These are phyloP conservation scores for Hirudinaria manillensis DNA, from an alignment of 2,888 invertebrate genomes.

Conservation along the genomic window DNA sequence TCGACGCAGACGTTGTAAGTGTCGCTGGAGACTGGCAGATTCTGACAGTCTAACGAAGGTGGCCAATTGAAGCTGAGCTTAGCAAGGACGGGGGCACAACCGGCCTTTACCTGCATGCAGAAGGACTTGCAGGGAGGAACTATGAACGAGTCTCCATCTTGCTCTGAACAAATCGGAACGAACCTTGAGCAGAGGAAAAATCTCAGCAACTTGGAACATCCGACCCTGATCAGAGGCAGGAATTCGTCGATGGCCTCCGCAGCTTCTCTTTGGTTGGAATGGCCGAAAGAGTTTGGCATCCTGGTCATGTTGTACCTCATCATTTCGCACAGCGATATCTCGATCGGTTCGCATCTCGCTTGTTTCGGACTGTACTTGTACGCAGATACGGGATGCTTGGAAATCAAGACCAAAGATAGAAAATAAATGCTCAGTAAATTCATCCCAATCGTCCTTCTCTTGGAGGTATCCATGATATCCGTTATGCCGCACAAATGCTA, in stretches of 20 bases:
- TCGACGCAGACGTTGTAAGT: constrained; percentile 19
- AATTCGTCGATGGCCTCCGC: constrained; percentile 20
- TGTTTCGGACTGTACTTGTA: not conserved
- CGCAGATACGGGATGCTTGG: not conserved
- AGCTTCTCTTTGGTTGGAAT: constrained; percentile 19
- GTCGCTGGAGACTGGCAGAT: constrained; percentile 14
- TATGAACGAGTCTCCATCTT: constrained; percentile 23
- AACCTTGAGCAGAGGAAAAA: constrained; percentile 28
- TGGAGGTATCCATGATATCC: constrained; percentile 1
- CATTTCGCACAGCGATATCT: constrained; percentile 19
- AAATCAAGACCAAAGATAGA: not conserved
- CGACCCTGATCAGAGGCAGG: constrained; percentile 15
- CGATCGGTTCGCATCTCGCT: constrained; percentile 23
- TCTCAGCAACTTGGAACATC: constrained; percentile 23
- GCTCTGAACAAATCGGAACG: constrained; percentile 24
- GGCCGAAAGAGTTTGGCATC: constrained; percentile 28
- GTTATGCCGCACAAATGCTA: not conserved
- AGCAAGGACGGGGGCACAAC: constrained; percentile 13
- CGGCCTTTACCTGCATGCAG: constrained; percentile 22
- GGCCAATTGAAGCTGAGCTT: constrained; percentile 18
- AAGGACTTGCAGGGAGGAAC: constrained; percentile 29
- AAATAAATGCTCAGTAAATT: no score
- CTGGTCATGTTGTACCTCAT: constrained; percentile 27
- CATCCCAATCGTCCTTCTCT: not conserved
- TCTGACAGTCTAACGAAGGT: constrained; percentile 17